These are phyloP conservation scores for Leptocoma aspasia DNA, from an alignment of 2,113 vertebrate species.

Conservation along the genomic window DNA sequence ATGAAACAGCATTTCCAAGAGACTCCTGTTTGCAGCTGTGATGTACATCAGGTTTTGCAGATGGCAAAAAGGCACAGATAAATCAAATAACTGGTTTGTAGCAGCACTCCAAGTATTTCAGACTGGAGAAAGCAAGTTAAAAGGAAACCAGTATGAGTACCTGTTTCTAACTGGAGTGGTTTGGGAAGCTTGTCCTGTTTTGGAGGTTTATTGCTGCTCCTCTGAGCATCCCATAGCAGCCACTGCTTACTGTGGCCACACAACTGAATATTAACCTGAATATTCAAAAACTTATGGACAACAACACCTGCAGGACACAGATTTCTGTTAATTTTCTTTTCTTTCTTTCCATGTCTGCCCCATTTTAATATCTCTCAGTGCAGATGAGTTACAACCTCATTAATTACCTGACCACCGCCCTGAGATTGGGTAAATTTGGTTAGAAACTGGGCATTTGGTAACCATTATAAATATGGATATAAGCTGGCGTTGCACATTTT, in stretches of 20 bases:
- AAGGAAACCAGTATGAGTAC: accelerated
- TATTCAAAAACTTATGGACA: accelerated
- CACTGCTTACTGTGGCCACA: accelerated
- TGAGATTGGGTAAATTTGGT: not conserved
- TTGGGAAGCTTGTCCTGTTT: not conserved
- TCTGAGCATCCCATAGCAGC: accelerated
- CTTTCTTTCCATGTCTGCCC: not conserved
- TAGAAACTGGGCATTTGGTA: not conserved
- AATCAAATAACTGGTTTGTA: not conserved
- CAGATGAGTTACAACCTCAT: not conserved
- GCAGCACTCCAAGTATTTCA: not conserved
- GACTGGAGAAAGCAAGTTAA: not conserved
- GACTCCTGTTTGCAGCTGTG: accelerated
- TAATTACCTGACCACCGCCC: not conserved
- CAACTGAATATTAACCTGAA: accelerated
- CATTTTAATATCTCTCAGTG: not conserved
- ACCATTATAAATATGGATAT: accelerated
- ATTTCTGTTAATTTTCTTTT: not conserved
- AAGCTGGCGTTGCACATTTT: accelerated
- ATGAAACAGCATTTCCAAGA: not conserved
- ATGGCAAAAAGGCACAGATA: not conserved
- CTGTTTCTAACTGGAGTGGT: not conserved
- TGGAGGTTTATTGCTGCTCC: not conserved
- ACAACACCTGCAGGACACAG: accelerated
- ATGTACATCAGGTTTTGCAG: accelerated